Conservation (phyloP, 2,888 invertebrate genomes). For the Sinotaia quadrata region DNA sequence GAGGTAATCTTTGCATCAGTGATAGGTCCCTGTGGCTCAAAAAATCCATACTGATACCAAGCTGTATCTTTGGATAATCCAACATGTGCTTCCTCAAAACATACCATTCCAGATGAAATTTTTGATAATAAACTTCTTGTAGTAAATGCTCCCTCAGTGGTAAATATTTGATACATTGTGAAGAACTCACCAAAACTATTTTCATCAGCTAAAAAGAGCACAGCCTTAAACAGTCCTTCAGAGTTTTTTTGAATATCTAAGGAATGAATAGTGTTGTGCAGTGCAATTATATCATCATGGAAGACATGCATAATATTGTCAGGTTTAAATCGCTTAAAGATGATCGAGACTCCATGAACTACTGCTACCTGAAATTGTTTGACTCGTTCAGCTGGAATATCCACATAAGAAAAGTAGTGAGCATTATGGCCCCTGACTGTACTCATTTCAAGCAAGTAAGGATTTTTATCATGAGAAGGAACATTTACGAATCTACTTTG, state of each 20-base stretch:
- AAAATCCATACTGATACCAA: conserved; percentile 76
- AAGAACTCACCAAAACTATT: conserved; percentile 58
- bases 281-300: conserved; percentile 75
- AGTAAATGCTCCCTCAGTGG: conserved; percentile 52
- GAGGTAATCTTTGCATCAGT: conserved; percentile 44
- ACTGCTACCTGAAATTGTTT: conserved; percentile 46
- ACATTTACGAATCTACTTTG: conserved; percentile 64
- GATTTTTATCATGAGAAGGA: conserved; percentile 48
- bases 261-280: conserved; percentile 68
- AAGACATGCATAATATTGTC: conserved; percentile 76
- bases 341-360: conserved; percentile 52
- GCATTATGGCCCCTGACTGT: conserved; percentile 72
- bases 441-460: conserved; percentile 66
- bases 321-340: conserved; percentile 73
- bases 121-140: conserved; percentile 41
- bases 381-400: conserved; percentile 58
- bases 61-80: conserved; percentile 71
- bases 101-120: conserved; percentile 48
- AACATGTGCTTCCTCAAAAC: conserved; percentile 70
- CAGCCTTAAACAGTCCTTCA: conserved; percentile 10
- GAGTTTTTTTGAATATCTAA: conserved; percentile 32
- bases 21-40: conserved; percentile 71
- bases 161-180: conserved; percentile 69
- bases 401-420: conserved; percentile 62
- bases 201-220: conserved; percentile 67